Evolutionary conservation across 2,113 vertebrate genomes (phyloP), one percentile per base, ranked within the genome.

Genomic region (Hippocampus barbouri): DNA sequence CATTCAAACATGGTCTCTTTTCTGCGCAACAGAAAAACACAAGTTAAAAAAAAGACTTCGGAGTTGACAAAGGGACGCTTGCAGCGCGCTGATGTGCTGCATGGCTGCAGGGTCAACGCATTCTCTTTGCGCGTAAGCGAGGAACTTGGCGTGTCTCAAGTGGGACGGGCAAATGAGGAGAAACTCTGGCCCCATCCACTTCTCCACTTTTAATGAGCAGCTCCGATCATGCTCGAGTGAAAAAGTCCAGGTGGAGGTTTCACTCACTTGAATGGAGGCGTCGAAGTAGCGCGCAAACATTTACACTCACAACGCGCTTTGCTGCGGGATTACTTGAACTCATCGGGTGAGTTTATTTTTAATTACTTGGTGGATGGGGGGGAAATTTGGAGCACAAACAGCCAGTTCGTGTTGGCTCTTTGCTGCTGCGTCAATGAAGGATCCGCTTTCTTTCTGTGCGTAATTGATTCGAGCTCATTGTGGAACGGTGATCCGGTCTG

Each of bases 161-260:
- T 89, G 89, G 90, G 90, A 86, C 71, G 90, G 90, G 70, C 86
- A 77, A 84, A 69, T 38, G 47, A 56, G 66, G 53, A 59, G 80
- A 76, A 70, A 74, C 72, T 74, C 66, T 83, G 76, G 69, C 79
- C 80, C 87, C 80, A 71, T 87, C 83, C 79, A 68, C 75, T 79
- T 66, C 82, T 84, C 68, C 84, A 77, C 87, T 85, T 83, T 83
- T 83, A 87, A 87, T 88, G 78, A 87, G 83, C 76, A 15, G 67
- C 83, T 82, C 56, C 66, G 77, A 80, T 81, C 85, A 73, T 43
- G 76, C 81, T 74, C 72, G 74, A 82, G 76, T 47, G 8, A 78
- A 66, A 77, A 72, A 69, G 75, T 85, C 77, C 83, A 88, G 85
- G 86, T 90, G 81, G 79, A 86, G 65, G 66, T 60, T 49, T 68